Percentiles rank a stretch among this genome's conserved stretches.
phyloP scores from a whole-genome alignment of 1,140 invertebrate species.

The Heliconius melpomene region DNA sequence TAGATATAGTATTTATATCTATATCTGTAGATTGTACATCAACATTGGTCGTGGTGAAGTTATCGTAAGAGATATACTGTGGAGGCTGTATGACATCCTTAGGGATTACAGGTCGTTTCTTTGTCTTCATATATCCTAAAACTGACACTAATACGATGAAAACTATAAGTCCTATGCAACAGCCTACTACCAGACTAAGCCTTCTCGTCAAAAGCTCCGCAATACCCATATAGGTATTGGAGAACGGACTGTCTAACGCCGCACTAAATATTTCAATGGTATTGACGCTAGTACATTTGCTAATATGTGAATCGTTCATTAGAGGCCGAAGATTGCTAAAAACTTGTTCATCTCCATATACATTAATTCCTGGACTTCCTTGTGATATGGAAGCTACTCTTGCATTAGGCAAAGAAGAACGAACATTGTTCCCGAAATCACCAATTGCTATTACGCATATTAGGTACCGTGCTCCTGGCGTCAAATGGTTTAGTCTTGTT shows the following conservation, averaged over 20 bases:
- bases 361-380: slow-evolving; percentile 72
- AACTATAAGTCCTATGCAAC: slow-evolving; percentile 91
- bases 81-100: slow-evolving; percentile 85
- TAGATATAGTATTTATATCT: slow-evolving; percentile 71
- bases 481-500: slow-evolving; percentile 87
- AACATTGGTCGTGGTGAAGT: slow-evolving; percentile 72
- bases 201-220: slow-evolving; percentile 87
- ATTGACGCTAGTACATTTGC: slow-evolving; percentile 88
- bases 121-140: slow-evolving; percentile 92
- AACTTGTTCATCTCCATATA: slow-evolving; percentile 80
- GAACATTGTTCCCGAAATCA: slow-evolving; percentile 81
- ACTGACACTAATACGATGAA: slow-evolving; percentile 91
- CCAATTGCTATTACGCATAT: slow-evolving; percentile 92
- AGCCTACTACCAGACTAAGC: slow-evolving; percentile 91
- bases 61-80: slow-evolving; percentile 81
- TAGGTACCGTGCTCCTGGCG: slow-evolving; percentile 89
- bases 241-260: slow-evolving; percentile 84
- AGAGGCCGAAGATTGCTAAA: slow-evolving; percentile 81
- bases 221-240: slow-evolving; percentile 84
- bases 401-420: slow-evolving; percentile 71
- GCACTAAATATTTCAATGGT: slow-evolving; percentile 88
- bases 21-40: slow-evolving; percentile 74
- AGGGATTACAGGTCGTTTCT: slow-evolving; percentile 88
- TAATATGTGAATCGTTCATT: slow-evolving; percentile 87
- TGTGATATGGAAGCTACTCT: slow-evolving; percentile 76